phyloP scores from a whole-genome alignment of 2,113 vertebrate species.

The Hypanus sabinus region DNA sequence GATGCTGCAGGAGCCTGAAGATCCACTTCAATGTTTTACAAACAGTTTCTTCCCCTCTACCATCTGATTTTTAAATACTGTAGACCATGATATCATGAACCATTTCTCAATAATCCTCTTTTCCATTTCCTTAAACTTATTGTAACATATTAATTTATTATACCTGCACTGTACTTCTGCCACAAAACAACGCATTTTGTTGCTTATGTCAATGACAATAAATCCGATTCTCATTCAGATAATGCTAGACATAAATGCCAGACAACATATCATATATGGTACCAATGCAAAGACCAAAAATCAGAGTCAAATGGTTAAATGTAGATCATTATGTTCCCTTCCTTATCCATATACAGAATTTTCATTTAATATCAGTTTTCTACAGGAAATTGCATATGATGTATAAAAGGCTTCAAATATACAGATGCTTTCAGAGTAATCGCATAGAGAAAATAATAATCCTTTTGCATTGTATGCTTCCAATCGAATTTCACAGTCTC shows the following conservation, averaged over 20 bases:
- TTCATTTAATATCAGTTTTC: background rate
- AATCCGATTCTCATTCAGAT: background rate
- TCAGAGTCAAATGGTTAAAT: background rate
- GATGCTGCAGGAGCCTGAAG: too few relatives aligned
- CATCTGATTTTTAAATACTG: too few relatives aligned
- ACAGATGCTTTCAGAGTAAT: background rate
- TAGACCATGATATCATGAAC: too few relatives aligned
- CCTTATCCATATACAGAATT: background rate
- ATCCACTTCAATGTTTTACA: too few relatives aligned
- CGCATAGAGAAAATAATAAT: background rate
- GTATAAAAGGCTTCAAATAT: background rate
- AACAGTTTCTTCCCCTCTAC: too few relatives aligned
- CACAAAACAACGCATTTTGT: too few relatives aligned
- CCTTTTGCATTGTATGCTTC: background rate
- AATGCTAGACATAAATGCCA: too few relatives aligned
- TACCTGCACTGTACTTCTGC: too few relatives aligned
- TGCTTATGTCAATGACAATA: too few relatives aligned
- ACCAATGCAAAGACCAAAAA: background rate
- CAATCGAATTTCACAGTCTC: background rate
- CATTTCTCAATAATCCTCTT: too few relatives aligned
- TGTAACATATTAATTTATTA: too few relatives aligned
- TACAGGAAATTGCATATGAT: background rate
- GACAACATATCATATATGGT: background rate
- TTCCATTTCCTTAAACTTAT: too few relatives aligned
- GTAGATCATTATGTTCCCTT: background rate